A percentile compares a stretch with the other conserved stretches of the same genome.
Conservation (phyloP, 64 coral and sea anemone species). For the Dendronephthya gigantea region DNA sequence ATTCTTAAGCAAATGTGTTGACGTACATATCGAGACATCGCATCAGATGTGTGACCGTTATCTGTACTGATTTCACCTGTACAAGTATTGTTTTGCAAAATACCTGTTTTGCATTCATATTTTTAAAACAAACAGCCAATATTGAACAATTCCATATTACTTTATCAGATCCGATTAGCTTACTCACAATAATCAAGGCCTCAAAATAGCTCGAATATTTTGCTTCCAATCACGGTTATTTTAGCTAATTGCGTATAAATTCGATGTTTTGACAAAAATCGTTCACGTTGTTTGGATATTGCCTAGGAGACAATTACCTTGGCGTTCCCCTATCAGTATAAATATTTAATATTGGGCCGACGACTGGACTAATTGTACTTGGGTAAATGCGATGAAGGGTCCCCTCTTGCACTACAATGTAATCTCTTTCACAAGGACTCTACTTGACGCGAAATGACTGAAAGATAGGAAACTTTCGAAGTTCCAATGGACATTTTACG, state of each 20-base stretch:
- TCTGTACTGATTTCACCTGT: not conserved
- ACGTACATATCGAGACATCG: not conserved
- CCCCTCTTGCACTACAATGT: not conserved
- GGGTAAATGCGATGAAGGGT: not conserved
- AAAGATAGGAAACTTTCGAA: not conserved
- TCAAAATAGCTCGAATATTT: not conserved
- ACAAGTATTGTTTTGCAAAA: not conserved
- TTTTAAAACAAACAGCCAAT: not conserved
- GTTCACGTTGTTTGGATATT: not conserved
- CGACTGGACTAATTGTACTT: not conserved
- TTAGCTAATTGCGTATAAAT: not conserved
- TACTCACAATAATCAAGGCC: not conserved
- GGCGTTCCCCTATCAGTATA: not conserved
- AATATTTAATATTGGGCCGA: not conserved
- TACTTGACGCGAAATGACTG: not conserved
- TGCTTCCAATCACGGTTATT: not conserved
- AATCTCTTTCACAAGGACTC: not conserved
- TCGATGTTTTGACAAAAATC: not conserved
- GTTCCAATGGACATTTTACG: not conserved
- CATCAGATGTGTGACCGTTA: not conserved
- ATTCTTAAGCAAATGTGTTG: not conserved
- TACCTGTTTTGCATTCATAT: not conserved
- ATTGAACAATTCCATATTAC: not conserved
- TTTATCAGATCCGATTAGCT: not conserved
- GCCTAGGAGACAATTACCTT: not conserved